Evolutionary conservation across 1,140 invertebrate species (phyloP).

Genomic region (Ruditapes philippinarum): DNA sequence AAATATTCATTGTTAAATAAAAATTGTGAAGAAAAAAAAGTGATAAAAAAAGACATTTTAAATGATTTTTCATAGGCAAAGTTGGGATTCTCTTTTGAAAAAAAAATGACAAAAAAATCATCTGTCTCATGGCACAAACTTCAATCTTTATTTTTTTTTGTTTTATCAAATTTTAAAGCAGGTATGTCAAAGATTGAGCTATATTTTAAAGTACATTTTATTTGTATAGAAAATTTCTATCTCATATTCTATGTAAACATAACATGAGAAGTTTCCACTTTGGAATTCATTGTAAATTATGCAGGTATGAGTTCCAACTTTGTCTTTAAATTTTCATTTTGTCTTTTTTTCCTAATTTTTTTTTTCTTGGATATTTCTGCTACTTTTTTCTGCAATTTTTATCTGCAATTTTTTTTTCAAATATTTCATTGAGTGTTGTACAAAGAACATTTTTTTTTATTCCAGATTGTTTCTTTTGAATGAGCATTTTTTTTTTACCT

Average conservation of each 20-base stretch:
- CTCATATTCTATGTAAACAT: background rate
- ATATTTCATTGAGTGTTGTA: slow-evolving; percentile 4
- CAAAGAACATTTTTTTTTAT: background rate
- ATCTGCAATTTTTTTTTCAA: background rate
- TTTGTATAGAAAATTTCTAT: background rate
- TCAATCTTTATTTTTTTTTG: no score
- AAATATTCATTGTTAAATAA: no score
- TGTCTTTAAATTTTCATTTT: slow-evolving; percentile 68
- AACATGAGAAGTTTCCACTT: background rate
- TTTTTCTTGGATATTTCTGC: slow-evolving; percentile 10
- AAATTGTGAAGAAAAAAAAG: no score
- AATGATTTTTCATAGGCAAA: slow-evolving; percentile 65
- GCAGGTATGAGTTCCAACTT: slow-evolving; percentile 81
- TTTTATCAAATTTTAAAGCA: background rate
- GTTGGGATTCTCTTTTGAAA: slow-evolving; percentile 65
- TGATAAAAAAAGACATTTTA: background rate
- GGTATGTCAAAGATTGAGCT: background rate
- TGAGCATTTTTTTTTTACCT: background rate
- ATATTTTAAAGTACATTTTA: background rate
- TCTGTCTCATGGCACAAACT: background rate
- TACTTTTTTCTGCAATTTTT: background rate
- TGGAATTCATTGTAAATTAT: slow-evolving; percentile 23
- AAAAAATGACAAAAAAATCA: background rate
- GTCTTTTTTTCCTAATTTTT: slow-evolving; percentile 19
- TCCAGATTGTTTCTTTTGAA: background rate